Percentiles rank a stretch among this genome's conserved stretches.
phyloP scores from a whole-genome alignment of 2,797 vertebrate species.

The Melanotaenia pygmaea region DNA sequence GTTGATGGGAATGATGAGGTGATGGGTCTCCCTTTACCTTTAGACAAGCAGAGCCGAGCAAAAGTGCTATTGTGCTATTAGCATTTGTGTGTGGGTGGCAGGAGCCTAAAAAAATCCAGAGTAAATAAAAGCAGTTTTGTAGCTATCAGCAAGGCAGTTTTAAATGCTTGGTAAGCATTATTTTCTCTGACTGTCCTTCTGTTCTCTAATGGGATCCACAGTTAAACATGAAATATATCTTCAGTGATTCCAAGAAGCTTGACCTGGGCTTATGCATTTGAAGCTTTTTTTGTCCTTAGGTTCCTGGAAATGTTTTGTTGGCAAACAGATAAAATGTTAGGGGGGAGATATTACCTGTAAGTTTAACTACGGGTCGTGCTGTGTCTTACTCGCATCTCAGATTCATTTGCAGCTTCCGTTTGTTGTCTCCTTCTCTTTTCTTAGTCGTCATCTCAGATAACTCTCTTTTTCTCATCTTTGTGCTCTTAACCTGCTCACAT shows the following conservation, averaged over 20 bases:
- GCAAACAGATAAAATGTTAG: background rate
- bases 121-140: constrained; percentile 83
- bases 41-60: constrained; percentile 81
- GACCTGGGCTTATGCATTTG: background rate
- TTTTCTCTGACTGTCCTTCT: constrained; percentile 43
- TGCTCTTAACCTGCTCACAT: too few relatives aligned
- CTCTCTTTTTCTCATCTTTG: too few relatives aligned
- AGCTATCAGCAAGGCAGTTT: constrained; percentile 51
- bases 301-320: background rate
- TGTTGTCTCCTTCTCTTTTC: too few relatives aligned
- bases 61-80: constrained; percentile 86
- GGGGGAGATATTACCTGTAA: too few relatives aligned
- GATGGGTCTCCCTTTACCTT: constrained; percentile 85
- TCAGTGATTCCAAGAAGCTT: constrained; percentile 12
- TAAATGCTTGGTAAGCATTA: constrained; percentile 77
- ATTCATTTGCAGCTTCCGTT: too few relatives aligned
- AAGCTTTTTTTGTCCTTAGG: background rate
- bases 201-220: constrained; percentile 18
- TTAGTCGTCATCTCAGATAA: too few relatives aligned
- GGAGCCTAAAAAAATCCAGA: constrained; percentile 70
- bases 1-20: constrained; percentile 87
- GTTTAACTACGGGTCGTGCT: too few relatives aligned
- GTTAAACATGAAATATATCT: constrained; percentile 24
- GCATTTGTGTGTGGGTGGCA: constrained; percentile 85
- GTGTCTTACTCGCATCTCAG: too few relatives aligned